Evolutionary conservation across 2,797 vertebrate species (phyloP).

Genomic region (Myiotriccus ornatus): DNA sequence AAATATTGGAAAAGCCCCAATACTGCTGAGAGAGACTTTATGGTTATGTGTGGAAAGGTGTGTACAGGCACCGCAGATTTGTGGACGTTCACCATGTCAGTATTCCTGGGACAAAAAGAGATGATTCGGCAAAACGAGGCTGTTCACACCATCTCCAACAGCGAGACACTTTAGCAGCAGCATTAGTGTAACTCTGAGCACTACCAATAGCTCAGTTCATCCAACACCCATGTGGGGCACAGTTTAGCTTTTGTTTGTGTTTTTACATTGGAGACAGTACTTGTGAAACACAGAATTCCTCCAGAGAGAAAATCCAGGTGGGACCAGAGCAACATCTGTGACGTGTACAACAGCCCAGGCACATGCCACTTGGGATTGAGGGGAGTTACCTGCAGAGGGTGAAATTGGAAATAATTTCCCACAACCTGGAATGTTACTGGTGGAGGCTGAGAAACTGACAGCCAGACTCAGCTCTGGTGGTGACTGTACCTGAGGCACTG

Average conservation of each 20-base stretch:
- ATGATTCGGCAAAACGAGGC: background rate
- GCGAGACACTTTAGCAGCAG: background rate
- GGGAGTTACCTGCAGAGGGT: background rate
- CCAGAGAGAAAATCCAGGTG: background rate
- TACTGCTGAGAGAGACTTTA: background rate
- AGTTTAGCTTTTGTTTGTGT: background rate
- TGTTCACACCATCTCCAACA: background rate
- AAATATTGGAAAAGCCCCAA: background rate
- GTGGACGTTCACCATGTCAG: background rate
- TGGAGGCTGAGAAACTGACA: background rate
- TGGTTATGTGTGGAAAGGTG: background rate
- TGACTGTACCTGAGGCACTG: background rate
- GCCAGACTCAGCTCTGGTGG: background rate
- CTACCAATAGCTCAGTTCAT: background rate
- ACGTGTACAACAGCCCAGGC: fast-evolving
- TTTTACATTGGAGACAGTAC: background rate
- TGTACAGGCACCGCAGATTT: background rate
- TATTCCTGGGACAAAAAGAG: background rate
- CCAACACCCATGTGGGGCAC: background rate
- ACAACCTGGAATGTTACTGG: background rate
- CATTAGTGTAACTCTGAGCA: background rate
- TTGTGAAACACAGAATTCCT: background rate
- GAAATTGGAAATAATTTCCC: background rate
- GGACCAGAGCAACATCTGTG: background rate
- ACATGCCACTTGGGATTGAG: fast-evolving